These are phyloP conservation scores for Macrotis lagotis DNA, from an alignment of 2,113 vertebrate genomes.

Conservation along the genomic window DNA sequence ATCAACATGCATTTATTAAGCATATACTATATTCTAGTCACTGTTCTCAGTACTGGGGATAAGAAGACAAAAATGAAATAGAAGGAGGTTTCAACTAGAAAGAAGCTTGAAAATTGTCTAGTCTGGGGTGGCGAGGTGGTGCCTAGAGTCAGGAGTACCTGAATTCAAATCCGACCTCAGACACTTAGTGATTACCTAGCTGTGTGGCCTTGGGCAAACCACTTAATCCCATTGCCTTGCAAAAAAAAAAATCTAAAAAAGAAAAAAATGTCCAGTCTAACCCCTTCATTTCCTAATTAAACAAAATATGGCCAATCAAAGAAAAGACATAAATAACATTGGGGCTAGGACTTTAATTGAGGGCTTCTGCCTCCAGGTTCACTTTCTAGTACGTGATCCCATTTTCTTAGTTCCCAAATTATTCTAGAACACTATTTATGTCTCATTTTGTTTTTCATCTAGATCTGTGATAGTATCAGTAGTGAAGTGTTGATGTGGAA, in stretches of 20 bases:
- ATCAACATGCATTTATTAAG: neutral
- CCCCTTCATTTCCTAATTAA: neutral
- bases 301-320: neutral
- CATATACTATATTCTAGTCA: neutral
- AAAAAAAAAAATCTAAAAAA: too few species aligned
- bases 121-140: too few species aligned
- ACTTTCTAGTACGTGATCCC: neutral
- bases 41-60: neutral
- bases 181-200: too few species aligned
- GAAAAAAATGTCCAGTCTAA: neutral
- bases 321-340: neutral
- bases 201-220: too few species aligned
- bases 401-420: neutral
- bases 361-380: neutral
- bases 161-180: too few species aligned
- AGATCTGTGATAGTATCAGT: neutral
- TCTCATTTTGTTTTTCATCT: neutral
- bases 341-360: neutral
- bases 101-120: neutral
- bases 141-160: too few species aligned
- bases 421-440: neutral
- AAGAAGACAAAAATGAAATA: neutral
- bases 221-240: too few species aligned
- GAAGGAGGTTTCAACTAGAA: neutral
- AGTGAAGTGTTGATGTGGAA: neutral